These are phyloP conservation scores for Pelodiscus sinensis DNA, from an alignment of 2,113 vertebrate species.

Conservation along the genomic window DNA sequence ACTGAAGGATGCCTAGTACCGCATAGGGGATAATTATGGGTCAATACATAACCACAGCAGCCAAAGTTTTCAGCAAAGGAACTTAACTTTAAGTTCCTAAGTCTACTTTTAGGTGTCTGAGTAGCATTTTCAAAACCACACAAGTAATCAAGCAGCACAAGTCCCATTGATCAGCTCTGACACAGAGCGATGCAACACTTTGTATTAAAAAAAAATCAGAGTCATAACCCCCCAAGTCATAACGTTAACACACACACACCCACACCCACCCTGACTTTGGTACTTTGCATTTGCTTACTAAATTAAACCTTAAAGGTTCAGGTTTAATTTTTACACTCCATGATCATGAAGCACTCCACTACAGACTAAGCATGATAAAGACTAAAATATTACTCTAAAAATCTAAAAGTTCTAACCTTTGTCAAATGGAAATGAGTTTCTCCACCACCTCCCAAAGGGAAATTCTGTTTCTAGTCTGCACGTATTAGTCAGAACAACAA, in stretches of 20 bases:
- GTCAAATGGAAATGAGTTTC: background rate
- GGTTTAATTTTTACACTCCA: background rate
- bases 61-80: too few species aligned
- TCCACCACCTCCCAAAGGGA: background rate
- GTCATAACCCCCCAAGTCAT: too few species aligned
- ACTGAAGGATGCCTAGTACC: too few species aligned
- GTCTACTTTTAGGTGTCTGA: background rate
- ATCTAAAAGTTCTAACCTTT: background rate
- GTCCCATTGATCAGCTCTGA: too few species aligned
- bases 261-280: too few species aligned
- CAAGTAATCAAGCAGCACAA: too few species aligned
- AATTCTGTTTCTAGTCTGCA: background rate
- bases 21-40: too few species aligned
- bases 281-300: background rate
- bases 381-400: background rate
- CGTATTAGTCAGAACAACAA: background rate
- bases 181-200: too few species aligned
- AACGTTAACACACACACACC: too few species aligned
- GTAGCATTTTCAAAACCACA: background rate
- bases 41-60: too few species aligned
- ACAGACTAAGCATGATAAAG: background rate
- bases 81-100: background rate
- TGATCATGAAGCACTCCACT: background rate
- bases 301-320: background rate
- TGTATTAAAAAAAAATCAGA: too few species aligned